Conservation (phyloP, 2,888 invertebrate genomes). For the Apoda limacodes region DNA sequence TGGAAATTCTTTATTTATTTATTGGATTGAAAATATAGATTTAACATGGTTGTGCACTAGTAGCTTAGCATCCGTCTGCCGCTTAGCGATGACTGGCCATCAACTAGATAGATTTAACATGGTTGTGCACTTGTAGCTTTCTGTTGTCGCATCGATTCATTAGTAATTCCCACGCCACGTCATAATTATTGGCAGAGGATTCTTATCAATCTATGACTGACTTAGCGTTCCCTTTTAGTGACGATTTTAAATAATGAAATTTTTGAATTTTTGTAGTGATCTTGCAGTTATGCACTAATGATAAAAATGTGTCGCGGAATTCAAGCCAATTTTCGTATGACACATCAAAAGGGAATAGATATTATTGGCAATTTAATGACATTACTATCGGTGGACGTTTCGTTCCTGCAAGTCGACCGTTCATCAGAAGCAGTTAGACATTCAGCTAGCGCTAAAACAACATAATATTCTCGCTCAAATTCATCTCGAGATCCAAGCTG, state of each 20-base stretch:
- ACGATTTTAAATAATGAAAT: too few relatives aligned
- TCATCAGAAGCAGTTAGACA: conserved; percentile 1
- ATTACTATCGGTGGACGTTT: background rate
- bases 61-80: too few relatives aligned
- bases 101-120: too few relatives aligned
- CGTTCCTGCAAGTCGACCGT: background rate
- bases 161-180: conserved; percentile 16
- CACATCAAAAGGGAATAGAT: conserved; percentile 10
- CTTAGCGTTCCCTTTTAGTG: conserved; percentile 6
- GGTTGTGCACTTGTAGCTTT: too few relatives aligned
- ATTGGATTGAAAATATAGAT: too few relatives aligned
- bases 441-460: background rate
- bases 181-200: conserved; percentile 15
- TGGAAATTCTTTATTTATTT: too few relatives aligned
- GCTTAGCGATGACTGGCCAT: too few relatives aligned
- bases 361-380: conserved; percentile 7
- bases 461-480: conserved; percentile 1
- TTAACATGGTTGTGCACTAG: too few relatives aligned
- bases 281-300: conserved; percentile 4
- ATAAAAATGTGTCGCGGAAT: conserved; percentile 10
- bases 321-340: conserved; percentile 9
- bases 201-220: conserved; percentile 14
- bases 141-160: conserved; percentile 15
- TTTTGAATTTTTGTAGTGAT: conserved; percentile 5
- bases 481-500: too few relatives aligned